Base-by-base conservation (phyloP, 2,797 vertebrate genomes). In the Kryptopterus vitreolus region DNA sequence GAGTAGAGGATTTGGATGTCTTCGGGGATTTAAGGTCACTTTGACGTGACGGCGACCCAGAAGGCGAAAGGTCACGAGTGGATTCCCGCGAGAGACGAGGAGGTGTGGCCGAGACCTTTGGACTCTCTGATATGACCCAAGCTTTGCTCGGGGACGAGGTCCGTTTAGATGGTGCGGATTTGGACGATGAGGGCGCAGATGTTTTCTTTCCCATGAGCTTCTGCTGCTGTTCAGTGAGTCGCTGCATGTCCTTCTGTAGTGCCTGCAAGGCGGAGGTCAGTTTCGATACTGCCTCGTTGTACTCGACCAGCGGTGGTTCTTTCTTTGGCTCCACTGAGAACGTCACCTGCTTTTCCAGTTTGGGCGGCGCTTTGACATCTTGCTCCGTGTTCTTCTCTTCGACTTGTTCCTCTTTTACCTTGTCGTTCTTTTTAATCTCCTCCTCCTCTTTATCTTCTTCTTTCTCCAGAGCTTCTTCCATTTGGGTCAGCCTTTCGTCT, bases 181-280 rank as follows among this genome's bases (percentile, higher is more conserved):
- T 90, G 10, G 89, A 87, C 22, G 77, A 61, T 26, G 71, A 59
- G 84, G 84, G 89, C 82, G 89, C 88, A 83, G 78, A 26, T 2
- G 88, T 31, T 76, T 86, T 89, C 2, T 93, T 93, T 70, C 89
- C 92, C 92, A 97, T 91, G 3, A 98, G 92, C 76, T 91, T 92
- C 77, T 96, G 94, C 66, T 97, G 96, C 88, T 98, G 96, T 50
- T 96, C 94, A 0, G 95, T 96, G 24, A 98, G 92, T 76, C 94
- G 94, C 87, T 97, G 94, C 96, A 98, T 97, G 89, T 98, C 96
- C 65, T 88, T 89, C 81, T 97, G 96, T 18, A 97, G 89, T 0
- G 94, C 94, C 84, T 92, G 93, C 80, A 98, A 86, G 0, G 95
- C 95, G 0, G 95, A 92, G 65, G 94, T 96, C 73, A 98, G 90